A percentile compares a stretch with the other conserved stretches of the same genome.
These are phyloP conservation scores for Diadema setosum DNA, from an alignment of 35 echinoderm and acorn worm genomes.

Conservation along the genomic window DNA sequence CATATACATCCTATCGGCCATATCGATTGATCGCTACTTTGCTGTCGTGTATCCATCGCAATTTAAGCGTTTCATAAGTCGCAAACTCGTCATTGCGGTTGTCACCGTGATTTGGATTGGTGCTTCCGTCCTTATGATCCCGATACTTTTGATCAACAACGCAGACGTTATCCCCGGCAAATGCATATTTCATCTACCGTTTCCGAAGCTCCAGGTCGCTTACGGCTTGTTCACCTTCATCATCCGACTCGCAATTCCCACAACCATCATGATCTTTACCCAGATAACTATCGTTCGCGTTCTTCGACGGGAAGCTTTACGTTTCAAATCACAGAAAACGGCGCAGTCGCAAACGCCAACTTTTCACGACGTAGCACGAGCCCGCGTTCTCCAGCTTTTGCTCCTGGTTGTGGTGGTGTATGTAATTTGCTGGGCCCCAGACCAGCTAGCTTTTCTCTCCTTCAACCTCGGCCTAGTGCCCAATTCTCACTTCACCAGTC, in stretches of 20 bases:
- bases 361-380: neutral
- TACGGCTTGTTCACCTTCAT: neutral
- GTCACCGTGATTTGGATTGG: neutral
- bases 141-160: neutral
- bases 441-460: neutral
- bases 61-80: neutral
- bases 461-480: neutral
- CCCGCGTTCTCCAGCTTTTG: neutral
- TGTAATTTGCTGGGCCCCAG: neutral
- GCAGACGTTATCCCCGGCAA: neutral
- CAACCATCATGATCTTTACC: neutral
- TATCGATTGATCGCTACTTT: slow-evolving; percentile 29
- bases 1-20: neutral
- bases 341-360: neutral
- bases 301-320: neutral
- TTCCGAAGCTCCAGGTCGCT: neutral
- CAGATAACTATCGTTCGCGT: neutral
- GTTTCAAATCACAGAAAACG: neutral
- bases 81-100: neutral
- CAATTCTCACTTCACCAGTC: neutral
- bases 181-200: neutral
- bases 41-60: slow-evolving; percentile 1
- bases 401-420: neutral
- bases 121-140: neutral
- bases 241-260: neutral